A percentile compares a stretch with the other conserved stretches of the same genome.
Conservation (phyloP, 2,888 invertebrate species). For the Brenthis daphne region DNA sequence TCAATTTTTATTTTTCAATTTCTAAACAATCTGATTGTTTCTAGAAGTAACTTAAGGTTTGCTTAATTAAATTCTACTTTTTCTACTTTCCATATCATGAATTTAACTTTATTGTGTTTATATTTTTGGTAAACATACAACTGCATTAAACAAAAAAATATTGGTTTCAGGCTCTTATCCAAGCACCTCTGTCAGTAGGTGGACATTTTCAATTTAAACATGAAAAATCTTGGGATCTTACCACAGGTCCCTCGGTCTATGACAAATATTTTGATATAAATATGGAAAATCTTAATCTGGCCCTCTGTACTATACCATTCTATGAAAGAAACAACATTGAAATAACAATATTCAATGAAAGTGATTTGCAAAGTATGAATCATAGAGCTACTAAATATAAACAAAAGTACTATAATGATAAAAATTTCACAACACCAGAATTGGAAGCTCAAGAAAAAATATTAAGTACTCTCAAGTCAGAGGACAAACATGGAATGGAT, state of each 20-base stretch:
- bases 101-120: too few species aligned
- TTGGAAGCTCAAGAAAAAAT: slow-evolving; percentile 59
- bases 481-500: slow-evolving; percentile 20
- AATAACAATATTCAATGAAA: slow-evolving; percentile 57
- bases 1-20: too few species aligned
- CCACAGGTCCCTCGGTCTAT: slow-evolving; percentile 62
- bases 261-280: slow-evolving; percentile 75
- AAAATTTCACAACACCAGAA: slow-evolving; percentile 61
- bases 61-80: too few species aligned
- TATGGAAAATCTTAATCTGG: slow-evolving; percentile 63
- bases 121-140: not conserved
- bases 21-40: too few species aligned
- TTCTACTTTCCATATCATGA: too few species aligned
- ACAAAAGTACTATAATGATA: slow-evolving; percentile 69
- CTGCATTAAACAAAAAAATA: not conserved
- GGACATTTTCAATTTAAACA: slow-evolving; percentile 80
- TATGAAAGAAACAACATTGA: slow-evolving; percentile 68
- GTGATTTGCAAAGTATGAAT: slow-evolving; percentile 66
- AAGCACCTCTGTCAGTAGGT: slow-evolving; percentile 67
- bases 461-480: slow-evolving; percentile 42
- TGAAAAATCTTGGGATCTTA: slow-evolving; percentile 74
- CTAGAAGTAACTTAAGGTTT: too few species aligned
- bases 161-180: slow-evolving; percentile 63
- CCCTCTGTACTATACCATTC: slow-evolving; percentile 69
- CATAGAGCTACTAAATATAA: slow-evolving; percentile 66